Percentiles rank a stretch among this genome's conserved stretches.
Evolutionary conservation across 2,113 vertebrate genomes (phyloP).

Genomic region (Columba janthina): DNA sequence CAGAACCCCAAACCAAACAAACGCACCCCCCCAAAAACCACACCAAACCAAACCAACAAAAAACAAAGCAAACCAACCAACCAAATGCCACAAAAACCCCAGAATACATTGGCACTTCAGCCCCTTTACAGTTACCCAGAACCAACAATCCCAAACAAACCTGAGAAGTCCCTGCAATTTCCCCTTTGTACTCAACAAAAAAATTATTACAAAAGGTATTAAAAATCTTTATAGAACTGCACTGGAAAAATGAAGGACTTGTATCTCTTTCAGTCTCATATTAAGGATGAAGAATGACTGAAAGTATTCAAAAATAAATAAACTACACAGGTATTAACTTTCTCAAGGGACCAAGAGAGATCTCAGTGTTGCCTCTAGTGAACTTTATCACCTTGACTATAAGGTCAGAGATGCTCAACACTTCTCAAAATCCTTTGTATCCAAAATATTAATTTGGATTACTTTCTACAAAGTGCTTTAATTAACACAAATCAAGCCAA

Average conservation of each 20-base stretch:
- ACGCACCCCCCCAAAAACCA: too few relatives aligned
- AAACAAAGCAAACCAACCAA: too few relatives aligned
- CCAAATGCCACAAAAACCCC: too few relatives aligned
- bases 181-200: background rate
- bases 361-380: background rate
- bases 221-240: background rate
- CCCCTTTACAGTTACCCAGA: background rate
- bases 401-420: background rate
- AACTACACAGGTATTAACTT: background rate
- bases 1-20: background rate
- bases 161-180: background rate
- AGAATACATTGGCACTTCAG: background rate
- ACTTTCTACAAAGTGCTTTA: background rate
- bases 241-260: background rate
- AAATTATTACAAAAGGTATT: background rate
- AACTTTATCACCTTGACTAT: background rate
- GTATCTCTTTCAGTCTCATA: background rate
- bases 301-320: background rate
- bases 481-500: background rate
- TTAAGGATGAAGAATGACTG: background rate
- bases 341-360: background rate
- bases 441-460: background rate
- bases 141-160: background rate
- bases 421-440: background rate
- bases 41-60: too few relatives aligned